Conservation (phyloP, 2,113 vertebrate species). For the Montifringilla adamsi region DNA sequence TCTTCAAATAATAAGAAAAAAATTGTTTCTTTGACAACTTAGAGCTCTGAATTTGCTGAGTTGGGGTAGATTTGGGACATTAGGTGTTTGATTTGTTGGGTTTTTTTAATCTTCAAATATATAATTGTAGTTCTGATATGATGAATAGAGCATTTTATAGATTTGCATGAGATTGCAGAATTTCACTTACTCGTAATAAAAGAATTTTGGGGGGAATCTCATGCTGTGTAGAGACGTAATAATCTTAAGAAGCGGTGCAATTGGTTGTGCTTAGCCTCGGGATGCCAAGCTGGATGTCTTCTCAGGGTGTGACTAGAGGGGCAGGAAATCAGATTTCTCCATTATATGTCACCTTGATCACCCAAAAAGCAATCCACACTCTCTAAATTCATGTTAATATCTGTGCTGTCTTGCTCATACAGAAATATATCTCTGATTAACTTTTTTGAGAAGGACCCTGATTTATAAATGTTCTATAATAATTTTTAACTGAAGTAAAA, state of each 20-base stretch:
- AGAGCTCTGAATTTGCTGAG: neutral
- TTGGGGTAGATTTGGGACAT: neutral
- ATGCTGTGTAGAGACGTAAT: neutral
- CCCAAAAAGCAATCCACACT: neutral
- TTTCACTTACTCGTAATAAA: neutral
- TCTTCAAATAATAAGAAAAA: neutral
- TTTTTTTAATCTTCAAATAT: neutral
- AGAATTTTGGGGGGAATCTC: neutral
- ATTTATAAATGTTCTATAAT: neutral
- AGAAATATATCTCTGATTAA: neutral
- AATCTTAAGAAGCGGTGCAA: neutral
- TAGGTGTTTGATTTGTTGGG: fast-evolving
- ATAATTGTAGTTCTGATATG: neutral
- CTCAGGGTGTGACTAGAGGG: neutral
- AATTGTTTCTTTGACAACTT: neutral
- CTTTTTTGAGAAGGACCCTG: neutral
- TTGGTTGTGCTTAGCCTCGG: neutral
- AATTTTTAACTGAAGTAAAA: neutral
- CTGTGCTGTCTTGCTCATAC: neutral
- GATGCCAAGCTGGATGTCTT: neutral
- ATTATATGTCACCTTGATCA: neutral
- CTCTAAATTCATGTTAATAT: neutral
- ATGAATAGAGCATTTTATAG: neutral
- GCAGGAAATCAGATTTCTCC: neutral
- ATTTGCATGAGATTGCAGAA: neutral